Evolutionary conservation across 2,888 invertebrate genomes (phyloP).

Genomic region (Stenotaenia linearis): DNA sequence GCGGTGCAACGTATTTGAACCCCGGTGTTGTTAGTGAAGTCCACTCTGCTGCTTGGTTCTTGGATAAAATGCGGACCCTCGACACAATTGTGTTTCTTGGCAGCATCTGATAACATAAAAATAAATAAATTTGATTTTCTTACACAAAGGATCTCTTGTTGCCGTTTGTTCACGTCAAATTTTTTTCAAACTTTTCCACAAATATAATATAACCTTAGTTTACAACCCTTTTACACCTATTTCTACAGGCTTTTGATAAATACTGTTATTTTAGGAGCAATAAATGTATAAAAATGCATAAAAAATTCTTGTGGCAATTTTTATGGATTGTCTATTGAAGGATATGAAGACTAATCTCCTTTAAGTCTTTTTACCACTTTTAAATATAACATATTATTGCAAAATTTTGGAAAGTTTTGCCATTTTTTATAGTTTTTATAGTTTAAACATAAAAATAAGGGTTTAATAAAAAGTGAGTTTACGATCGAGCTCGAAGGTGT

Average conservation of each 20-base stretch:
- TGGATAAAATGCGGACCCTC: conserved; percentile 24
- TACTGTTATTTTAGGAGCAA: too few relatives aligned
- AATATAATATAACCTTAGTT: too few relatives aligned
- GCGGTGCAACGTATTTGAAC: conserved; percentile 42
- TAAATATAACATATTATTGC: neutral
- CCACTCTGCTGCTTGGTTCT: conserved; percentile 37
- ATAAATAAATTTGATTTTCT: neutral
- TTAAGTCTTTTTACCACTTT: too few relatives aligned
- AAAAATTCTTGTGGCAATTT: neutral
- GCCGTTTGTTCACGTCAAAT: too few relatives aligned
- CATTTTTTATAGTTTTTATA: neutral
- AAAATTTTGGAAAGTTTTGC: neutral
- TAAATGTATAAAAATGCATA: neutral
- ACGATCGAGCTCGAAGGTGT: neutral
- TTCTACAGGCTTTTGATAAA: too few relatives aligned
- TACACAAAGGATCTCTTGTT: too few relatives aligned
- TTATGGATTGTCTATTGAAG: neutral
- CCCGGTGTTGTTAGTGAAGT: conserved; percentile 44
- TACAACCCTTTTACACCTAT: too few relatives aligned
- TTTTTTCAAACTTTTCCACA: too few relatives aligned
- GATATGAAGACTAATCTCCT: neutral
- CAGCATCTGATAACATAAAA: neutral
- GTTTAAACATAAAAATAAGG: neutral
- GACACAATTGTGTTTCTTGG: neutral
- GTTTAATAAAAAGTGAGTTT: conserved; percentile 14